Base-by-base conservation (phyloP, 2,888 invertebrate species). In the Ariolimax columbianus region DNA sequence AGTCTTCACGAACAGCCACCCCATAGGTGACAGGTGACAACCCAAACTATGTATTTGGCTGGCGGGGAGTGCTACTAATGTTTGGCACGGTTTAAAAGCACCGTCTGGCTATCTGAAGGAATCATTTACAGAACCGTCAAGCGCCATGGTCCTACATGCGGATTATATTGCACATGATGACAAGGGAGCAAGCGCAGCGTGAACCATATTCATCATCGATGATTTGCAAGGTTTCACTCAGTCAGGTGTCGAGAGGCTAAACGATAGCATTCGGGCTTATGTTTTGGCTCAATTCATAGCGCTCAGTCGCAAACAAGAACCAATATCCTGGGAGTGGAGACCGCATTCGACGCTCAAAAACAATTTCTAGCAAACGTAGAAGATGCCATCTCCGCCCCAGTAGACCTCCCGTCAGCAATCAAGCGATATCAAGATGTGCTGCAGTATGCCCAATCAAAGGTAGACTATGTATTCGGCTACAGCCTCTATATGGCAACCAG, bases 371-470 rank as follows among this genome's bases (percentile, higher is more conserved):
- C 33, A 4, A 19, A 23, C 26, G 3, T 72, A 4, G 72, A 72
- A 72, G 72, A 72, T n/a, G 72, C 72, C 7, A 72, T 72, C 40
- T 6, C 4, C n/a, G 3, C 6, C 0, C 72, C 72, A 1, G 72
- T 72, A 4, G 72, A 72, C 23, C 1, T 75, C 1, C 75, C 75
- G 3, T 7, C 26, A 30, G 43, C 75, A 26, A 75, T 75, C 4
- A 75, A 75, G 23, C 47, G 73, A 14, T 75, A 75, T 19, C 75
- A 47, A 75, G 75, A 33, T 47, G 30, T 30, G 17, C 33, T 75
- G 0, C 3, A 47, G 23, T 11, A 75, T 6, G 75, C 75, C 17
- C 9, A 14, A 14, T 14, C 11, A n/a, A 51, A 75, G n/a, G 26
- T 72, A 0, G 72, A 72, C 30, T 72, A 23, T 40, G 26, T 26